Percentiles rank a stretch among this genome's conserved stretches.
Evolutionary conservation across 1,140 invertebrate species (phyloP).

Genomic region (Mycetomoellerius zeteki): DNA sequence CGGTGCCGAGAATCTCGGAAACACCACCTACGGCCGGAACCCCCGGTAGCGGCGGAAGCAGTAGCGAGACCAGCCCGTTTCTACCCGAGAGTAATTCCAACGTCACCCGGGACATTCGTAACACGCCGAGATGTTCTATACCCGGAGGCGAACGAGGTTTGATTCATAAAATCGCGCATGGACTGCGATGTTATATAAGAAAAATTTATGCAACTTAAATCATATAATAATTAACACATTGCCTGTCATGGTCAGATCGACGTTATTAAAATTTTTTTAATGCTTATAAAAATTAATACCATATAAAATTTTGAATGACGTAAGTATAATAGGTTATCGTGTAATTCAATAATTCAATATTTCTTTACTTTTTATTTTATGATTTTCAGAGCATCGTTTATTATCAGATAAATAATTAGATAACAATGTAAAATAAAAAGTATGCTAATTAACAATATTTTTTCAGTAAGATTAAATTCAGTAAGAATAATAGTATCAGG

Average conservation of each 20-base stretch:
- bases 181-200: neutral
- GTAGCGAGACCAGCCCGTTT: constrained; percentile 87
- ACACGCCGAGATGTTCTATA: constrained; percentile 83
- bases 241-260: neutral
- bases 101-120: constrained; percentile 78
- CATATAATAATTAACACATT: neutral
- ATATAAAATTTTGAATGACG: constrained; percentile 1
- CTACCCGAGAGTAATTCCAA: constrained; percentile 73
- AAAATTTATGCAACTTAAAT: neutral
- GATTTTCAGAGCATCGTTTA: too few relatives aligned
- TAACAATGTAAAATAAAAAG: neutral
- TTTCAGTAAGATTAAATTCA: too few relatives aligned
- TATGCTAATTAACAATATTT: neutral
- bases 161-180: neutral
- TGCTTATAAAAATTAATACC: neutral
- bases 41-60: constrained; percentile 89
- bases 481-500: too few relatives aligned
- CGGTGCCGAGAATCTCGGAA: constrained; percentile 84
- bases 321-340: too few relatives aligned
- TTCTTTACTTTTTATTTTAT: too few relatives aligned
- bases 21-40: constrained; percentile 86
- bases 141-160: constrained; percentile 84
- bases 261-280: neutral
- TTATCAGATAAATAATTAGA: neutral
- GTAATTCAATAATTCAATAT: too few relatives aligned